phyloP scores from a whole-genome alignment of 1,140 invertebrate genomes.

The Idris sp. region DNA sequence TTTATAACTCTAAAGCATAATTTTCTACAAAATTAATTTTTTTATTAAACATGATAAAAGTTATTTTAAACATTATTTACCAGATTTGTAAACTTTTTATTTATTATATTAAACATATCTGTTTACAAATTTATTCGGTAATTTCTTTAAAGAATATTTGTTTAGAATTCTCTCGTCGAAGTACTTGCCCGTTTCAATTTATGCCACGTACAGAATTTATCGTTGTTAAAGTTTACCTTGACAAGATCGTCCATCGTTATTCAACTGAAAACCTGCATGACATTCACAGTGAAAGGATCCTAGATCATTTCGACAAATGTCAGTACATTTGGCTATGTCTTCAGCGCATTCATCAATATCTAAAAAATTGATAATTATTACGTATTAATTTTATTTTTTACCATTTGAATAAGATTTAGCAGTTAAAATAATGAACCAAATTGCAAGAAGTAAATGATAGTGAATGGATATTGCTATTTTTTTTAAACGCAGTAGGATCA shows the following conservation, averaged over 20 bases:
- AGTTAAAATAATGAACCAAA: no score
- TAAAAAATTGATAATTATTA: conserved; percentile 78
- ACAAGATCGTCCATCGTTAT: conserved; percentile 81
- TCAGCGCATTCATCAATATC: conserved; percentile 90
- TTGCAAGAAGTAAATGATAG: no score
- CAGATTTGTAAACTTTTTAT: no score
- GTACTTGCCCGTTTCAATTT: conserved; percentile 39
- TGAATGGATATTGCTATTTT: no score
- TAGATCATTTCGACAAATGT: conserved; percentile 77
- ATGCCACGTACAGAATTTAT: conserved; percentile 52
- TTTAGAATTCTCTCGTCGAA: conserved; percentile 17
- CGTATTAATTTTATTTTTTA: no score
- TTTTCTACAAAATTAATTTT: no score
- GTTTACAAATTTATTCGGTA: conserved; percentile 13
- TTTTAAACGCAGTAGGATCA: no score
- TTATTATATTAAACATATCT: conserved; percentile 4
- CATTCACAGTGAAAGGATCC: conserved; percentile 78
- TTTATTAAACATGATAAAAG: no score
- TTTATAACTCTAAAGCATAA: no score
- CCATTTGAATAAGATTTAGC: no score
- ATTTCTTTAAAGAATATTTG: conserved; percentile 36
- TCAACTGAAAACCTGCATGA: conserved; percentile 73
- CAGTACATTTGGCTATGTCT: conserved; percentile 81
- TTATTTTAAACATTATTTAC: no score
- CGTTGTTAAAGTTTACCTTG: conserved; percentile 75